Evolutionary conservation across 2,888 invertebrate genomes (phyloP).

Genomic region (Drosophila mercatorum): DNA sequence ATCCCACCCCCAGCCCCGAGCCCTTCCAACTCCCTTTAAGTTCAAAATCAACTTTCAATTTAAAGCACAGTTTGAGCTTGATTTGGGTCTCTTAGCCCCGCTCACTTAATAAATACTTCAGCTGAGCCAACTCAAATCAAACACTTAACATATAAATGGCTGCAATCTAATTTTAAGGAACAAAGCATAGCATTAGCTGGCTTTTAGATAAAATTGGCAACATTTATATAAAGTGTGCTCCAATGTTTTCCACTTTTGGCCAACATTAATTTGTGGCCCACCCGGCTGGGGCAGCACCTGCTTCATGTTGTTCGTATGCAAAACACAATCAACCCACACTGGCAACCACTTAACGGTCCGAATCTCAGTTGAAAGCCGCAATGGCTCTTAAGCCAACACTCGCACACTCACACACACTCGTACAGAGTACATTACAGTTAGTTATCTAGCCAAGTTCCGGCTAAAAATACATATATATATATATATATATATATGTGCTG

Average conservation of each 20-base stretch:
- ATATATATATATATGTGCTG: conserved; percentile 15
- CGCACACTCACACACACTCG: conserved; percentile 9
- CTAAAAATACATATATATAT: conserved; percentile 37
- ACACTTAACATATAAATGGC: not conserved
- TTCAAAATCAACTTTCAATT: not conserved
- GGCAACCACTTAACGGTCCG: conserved; percentile 47
- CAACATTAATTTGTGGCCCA: conserved; percentile 55
- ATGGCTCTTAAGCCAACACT: conserved; percentile 45
- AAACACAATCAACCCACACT: conserved; percentile 47
- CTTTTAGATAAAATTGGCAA: conserved; percentile 52
- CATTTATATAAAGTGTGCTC: conserved; percentile 59
- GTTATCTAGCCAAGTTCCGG: conserved; percentile 36
- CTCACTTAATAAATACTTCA: not conserved
- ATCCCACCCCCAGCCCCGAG: not conserved
- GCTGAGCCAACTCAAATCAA: not conserved
- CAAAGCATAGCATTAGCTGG: conserved; percentile 24
- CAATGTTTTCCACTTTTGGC: conserved; percentile 51
- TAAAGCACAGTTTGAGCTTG: not conserved
- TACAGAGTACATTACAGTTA: conserved; percentile 12
- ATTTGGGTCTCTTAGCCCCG: not conserved
- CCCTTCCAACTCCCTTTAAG: not conserved
- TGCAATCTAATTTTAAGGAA: not conserved
- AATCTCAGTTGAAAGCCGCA: conserved; percentile 53
- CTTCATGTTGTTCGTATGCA: conserved; percentile 60
- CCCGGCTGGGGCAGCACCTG: not conserved